phyloP scores from a whole-genome alignment of 1,140 invertebrate genomes.

The Rhynchophorus ferrugineus region DNA sequence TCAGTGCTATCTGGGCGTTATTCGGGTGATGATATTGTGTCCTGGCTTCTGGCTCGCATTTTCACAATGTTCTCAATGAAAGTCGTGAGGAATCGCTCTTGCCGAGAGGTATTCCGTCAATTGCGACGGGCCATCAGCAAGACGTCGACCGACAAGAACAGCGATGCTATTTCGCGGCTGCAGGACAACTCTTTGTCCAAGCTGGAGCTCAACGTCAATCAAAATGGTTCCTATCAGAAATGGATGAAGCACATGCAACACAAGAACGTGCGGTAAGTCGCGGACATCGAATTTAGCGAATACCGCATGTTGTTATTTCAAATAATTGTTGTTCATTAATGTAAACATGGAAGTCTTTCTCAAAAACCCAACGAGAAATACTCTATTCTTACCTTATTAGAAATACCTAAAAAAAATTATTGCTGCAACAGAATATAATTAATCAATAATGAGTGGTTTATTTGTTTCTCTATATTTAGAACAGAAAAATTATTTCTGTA shows the following conservation, averaged over 20 bases:
- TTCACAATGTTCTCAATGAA: conserved; percentile 43
- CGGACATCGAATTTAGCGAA: no score
- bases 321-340: no score
- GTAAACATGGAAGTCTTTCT: no score
- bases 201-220: conserved; percentile 13
- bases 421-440: no score
- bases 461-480: no score
- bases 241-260: conserved; percentile 35
- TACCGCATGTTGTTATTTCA: no score
- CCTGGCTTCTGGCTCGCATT: not conserved
- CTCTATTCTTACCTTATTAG: no score
- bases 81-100: conserved; percentile 41
- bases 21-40: not conserved
- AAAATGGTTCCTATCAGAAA: conserved; percentile 32
- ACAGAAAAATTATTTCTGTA: no score
- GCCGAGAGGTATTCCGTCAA: conserved; percentile 35
- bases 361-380: no score
- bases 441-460: no score
- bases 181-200: conserved; percentile 30
- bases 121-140: conserved; percentile 48
- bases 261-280: conserved; percentile 35
- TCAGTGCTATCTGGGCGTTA: not conserved
- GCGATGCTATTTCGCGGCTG: conserved; percentile 47
- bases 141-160: conserved; percentile 49
- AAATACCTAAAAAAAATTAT: no score